Evolutionary conservation across 1,140 invertebrate species (phyloP).

Genomic region (Sminthurides bifidus): DNA sequence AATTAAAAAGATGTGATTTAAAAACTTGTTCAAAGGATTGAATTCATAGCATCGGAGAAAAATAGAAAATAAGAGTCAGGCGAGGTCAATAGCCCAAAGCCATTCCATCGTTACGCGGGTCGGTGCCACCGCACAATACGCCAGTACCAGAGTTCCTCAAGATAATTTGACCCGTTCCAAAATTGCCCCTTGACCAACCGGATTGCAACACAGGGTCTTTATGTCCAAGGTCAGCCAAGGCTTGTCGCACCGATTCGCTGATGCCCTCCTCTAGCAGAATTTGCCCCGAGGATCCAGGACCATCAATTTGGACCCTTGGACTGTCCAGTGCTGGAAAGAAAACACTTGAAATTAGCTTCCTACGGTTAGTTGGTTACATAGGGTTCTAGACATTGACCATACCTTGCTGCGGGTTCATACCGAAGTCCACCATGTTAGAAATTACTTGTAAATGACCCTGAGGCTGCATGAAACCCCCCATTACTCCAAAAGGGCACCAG

Average conservation of each 20-base stretch:
- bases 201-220: slow-evolving; percentile 16
- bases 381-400: not conserved
- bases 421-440: slow-evolving; percentile 40
- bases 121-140: slow-evolving; percentile 24
- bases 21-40: no score
- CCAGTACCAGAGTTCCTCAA: slow-evolving; percentile 30
- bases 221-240: slow-evolving; percentile 33
- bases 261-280: slow-evolving; percentile 36
- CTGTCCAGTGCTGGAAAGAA: slow-evolving; percentile 35
- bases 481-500: slow-evolving; percentile 28
- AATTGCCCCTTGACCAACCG: slow-evolving; percentile 31
- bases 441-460: slow-evolving; percentile 40
- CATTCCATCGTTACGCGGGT: slow-evolving; percentile 34
- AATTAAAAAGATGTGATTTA: no score
- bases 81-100: slow-evolving; percentile 31
- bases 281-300: slow-evolving; percentile 12
- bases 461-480: slow-evolving; percentile 39
- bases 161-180: slow-evolving; percentile 38
- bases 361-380: not conserved
- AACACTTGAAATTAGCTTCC: not conserved
- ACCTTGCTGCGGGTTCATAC: slow-evolving; percentile 38
- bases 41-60: no score
- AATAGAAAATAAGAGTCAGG: no score
- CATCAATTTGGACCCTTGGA: slow-evolving; percentile 36
- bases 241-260: slow-evolving; percentile 17